Evolutionary conservation across 2,888 invertebrate genomes (phyloP), one percentile per base, ranked within the genome.

Genomic region (Ptychoptera contaminata): DNA sequence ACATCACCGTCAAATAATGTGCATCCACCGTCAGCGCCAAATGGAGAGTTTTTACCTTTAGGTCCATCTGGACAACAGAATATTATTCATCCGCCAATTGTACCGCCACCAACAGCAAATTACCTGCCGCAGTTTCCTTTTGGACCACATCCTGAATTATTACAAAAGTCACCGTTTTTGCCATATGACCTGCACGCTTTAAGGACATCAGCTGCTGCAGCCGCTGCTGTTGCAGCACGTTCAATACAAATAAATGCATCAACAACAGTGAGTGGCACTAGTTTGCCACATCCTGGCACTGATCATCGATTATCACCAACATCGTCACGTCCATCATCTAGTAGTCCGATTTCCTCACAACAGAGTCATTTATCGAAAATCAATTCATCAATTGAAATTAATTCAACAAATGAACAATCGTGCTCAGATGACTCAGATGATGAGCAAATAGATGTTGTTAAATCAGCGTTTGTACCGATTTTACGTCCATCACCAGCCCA

Each of bases 391-490:
- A 10, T 39, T 31, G 11, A 14, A 40, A 40, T 16, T 32, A 40
- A 32, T 15, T n/a, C 16, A 10, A 23, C 4, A 32, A 69, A 71
- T 0, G 74, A 74, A 49, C 71, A 73, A 1, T 75, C 76, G 58
- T 72, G 72, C 14, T 76, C 75, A 56, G 80, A 79, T 10, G 73
- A 73, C 49, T 77, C 78, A 1, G 79, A 79, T 40, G 80, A 81
- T 47, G 80, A 80, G 55, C 76, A 77, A 46, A 81, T 81, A 53
- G 82, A 81, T 56, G 82, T 82, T 16, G 82, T 82, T 0, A 79
- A 77, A 54, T 82, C 82, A 0, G 82, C 82, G 2, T 82, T 80
- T 61, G 76, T 78, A 41, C 79, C 80, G 16, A 77, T 78, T 43
- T 67, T 60, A 14, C 50, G 58, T n/a, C 60, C 61, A 8, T 45